Percentiles rank a stretch among this genome's conserved stretches.
phyloP scores from a whole-genome alignment of 2,797 vertebrate species.

The Ceyx erithaca region DNA sequence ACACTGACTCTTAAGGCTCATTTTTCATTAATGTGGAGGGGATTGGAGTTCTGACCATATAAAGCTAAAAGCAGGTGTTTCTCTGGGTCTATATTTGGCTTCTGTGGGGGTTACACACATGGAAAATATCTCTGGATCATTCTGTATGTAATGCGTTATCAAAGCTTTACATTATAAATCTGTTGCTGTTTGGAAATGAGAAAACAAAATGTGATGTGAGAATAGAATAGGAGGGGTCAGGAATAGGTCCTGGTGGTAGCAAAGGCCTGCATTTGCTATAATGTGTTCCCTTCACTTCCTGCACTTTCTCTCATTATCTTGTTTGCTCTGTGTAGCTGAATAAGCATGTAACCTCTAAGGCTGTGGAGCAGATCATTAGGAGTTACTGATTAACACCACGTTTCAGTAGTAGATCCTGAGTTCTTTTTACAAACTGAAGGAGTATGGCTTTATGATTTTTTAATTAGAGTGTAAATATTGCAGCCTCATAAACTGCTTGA shows the following conservation, averaged over 20 bases:
- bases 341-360: constrained; percentile 58
- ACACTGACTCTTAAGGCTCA: constrained; percentile 31
- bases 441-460: constrained; percentile 84
- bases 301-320: constrained; percentile 56
- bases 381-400: constrained; percentile 84
- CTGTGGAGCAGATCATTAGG: constrained; percentile 73
- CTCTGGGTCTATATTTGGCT: constrained; percentile 26
- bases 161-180: constrained; percentile 18
- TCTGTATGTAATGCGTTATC: not conserved
- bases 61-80: constrained; percentile 55
- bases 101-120: not conserved
- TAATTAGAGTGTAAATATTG: constrained; percentile 92
- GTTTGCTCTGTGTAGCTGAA: constrained; percentile 68
- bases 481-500: constrained; percentile 85
- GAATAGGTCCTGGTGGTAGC: not conserved
- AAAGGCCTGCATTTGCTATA: not conserved
- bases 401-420: constrained; percentile 77
- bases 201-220: not conserved
- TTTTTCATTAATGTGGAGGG: constrained; percentile 43
- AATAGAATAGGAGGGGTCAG: not conserved
- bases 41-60: constrained; percentile 8
- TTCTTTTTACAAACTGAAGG: constrained; percentile 80
- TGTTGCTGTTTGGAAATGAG: constrained; percentile 25
- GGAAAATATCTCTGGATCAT: not conserved
- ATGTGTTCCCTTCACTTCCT: not conserved